Evolutionary conservation across 2,113 vertebrate genomes (phyloP), one percentile per base, ranked within the genome.

Genomic region (Oceanites oceanicus): DNA sequence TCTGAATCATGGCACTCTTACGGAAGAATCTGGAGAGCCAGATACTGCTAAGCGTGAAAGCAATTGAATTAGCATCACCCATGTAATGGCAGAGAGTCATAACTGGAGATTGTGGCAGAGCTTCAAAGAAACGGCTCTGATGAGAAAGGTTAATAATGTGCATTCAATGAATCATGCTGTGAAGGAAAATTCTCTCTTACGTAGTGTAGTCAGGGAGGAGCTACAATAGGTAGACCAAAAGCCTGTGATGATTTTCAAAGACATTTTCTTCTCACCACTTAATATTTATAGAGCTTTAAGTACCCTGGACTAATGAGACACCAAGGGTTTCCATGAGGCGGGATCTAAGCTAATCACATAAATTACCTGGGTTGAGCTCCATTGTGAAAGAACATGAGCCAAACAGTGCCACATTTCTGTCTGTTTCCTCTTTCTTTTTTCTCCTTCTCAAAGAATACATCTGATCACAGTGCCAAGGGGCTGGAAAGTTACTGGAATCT

Each of bases 391-490:
- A 92, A 16, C 3, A 13, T 30, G 18, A 71, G 6, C 6, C 16
- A 90, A 85, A 32, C 1, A 32, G 1, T 21, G 9, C 6, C 21
- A 49, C 5, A 2, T 62, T 79, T 45, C 17, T 61, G 5, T 13
- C 13, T 29, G 7, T 19, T 40, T 49, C 16, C 9, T 59, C 7
- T 32, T 59, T 26, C 1, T 13, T 53, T 56, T 87, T 80, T 22
- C 4, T 36, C 5, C 19, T 5, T 58, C 34, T 72, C 36, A 23
- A 34, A 76, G 5, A 59, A 47, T 4, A 58, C 0, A 29, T 26
- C 17, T 1, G 0, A 13, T 70, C 2, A 16, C 2, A 34, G 10
- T 12, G 1, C 2, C 49, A 49, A 7, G 7, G 11, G 4, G 3
- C 19, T 61, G 13, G 7, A 52, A 68, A 42, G 3, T 45, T 61